These are phyloP conservation scores for Calameuta idolon DNA, from an alignment of 2,888 invertebrate species.

Conservation along the genomic window DNA sequence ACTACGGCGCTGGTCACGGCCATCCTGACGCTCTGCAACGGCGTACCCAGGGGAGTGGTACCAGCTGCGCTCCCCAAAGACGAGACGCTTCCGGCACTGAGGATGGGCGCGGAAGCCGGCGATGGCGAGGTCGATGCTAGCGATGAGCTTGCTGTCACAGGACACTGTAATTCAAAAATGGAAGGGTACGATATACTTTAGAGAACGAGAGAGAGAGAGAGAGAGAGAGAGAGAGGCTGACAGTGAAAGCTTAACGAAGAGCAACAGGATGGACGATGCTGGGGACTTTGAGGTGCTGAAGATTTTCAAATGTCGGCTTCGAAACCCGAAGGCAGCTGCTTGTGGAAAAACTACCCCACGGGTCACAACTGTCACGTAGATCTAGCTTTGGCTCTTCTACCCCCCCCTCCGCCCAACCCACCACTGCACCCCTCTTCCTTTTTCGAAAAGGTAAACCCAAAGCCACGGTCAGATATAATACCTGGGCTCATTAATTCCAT, in stretches of 20 bases:
- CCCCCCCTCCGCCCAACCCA: background rate
- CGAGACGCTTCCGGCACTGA: slow-evolving; percentile 47
- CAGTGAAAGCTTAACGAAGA: slow-evolving; percentile 11
- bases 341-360: slow-evolving; percentile 18
- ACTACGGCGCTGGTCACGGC: slow-evolving; percentile 70
- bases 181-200: background rate
- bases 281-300: no score
- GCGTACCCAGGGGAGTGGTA: slow-evolving; percentile 61
- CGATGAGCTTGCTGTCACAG: slow-evolving; percentile 63
- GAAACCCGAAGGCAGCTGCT: slow-evolving; percentile 34
- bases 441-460: slow-evolving; percentile 40
- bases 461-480: slow-evolving; percentile 41
- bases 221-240: slow-evolving; percentile 10
- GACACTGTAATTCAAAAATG: slow-evolving; percentile 55
- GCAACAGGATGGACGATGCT: background rate
- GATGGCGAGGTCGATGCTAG: slow-evolving; percentile 60
- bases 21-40: slow-evolving; percentile 69
- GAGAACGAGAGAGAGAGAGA: slow-evolving; percentile 17
- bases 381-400: background rate
- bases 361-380: slow-evolving; percentile 18
- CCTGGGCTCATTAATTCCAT: slow-evolving; percentile 64
- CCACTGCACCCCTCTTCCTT: slow-evolving; percentile 5
- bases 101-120: slow-evolving; percentile 52
- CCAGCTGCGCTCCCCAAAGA: slow-evolving; percentile 53
- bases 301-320: background rate